Evolutionary conservation across 1,140 invertebrate genomes (phyloP), one percentile per base, ranked within the genome.

Genomic region (Rhyzopertha dominica): DNA sequence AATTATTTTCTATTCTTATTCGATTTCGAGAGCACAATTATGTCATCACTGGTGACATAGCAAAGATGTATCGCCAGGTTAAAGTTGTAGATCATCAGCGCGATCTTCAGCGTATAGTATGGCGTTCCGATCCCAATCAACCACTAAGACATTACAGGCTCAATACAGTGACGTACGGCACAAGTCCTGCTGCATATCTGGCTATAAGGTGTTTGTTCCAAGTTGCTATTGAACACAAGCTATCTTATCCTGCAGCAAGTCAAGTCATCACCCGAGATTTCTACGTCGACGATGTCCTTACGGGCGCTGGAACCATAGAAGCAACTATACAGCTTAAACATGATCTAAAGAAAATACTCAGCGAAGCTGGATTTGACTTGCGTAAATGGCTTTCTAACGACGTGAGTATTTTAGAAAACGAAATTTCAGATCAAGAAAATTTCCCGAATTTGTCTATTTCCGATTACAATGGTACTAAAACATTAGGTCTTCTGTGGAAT

Each of bases 31-130:
- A 17, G 8, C 24, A 52, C 24, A 2, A 16, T 20, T 37, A 39
- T 31, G 51, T 30, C 8, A 19, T 50, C 8, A 35, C 16, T 13
- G 58, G 56, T 1, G 68, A 72, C 26, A 60, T 72, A 4, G 32
- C 44, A 5, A 62, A 66, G 39, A 73, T 73, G 67, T 74, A 69
- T 42, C 32, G 68, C 5, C 64, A 68, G 41, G 55, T 72, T 5
- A 18, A 65, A 1, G 54, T 66, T 5, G 22, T 43, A 13, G 9
- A 29, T 19, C 43, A 59, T 16, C 56, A 65, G 16, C 17, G 43
- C 9, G 40, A 49, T 22, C 56, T 55, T 43, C 66, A 69, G 28
- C 43, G 49, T 36, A 63, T 69, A n/a, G n/a, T 68, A 0, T 68
- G 66, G 62, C 35, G 58, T 13, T 13, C 36, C 22, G 39, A 47